A percentile compares a stretch with the other conserved stretches of the same genome.
phyloP scores from a whole-genome alignment of 2,113 vertebrate species.

The Stictonetta naevosa region DNA sequence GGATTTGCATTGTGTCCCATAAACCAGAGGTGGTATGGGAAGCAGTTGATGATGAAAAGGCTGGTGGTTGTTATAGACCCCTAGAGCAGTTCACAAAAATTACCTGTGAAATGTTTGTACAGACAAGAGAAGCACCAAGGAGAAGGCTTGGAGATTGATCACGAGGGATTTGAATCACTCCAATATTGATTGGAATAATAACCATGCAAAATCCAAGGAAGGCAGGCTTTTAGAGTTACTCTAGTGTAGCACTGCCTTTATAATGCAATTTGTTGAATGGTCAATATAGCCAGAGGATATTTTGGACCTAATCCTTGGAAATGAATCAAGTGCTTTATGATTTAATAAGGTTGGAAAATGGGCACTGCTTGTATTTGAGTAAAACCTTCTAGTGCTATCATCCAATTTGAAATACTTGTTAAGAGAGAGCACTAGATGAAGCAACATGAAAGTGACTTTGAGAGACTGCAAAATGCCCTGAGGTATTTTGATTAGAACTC shows the following conservation, averaged over 20 bases:
- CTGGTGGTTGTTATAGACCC: background rate
- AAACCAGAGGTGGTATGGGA: background rate
- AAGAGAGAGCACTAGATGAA: conserved; percentile 45
- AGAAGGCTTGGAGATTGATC: conserved; percentile 11
- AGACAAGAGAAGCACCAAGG: conserved; percentile 11
- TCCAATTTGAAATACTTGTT: conserved; percentile 66
- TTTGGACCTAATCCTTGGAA: conserved; percentile 54
- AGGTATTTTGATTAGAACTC: conserved; percentile 48
- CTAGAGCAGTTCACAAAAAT: background rate
- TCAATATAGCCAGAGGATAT: conserved; percentile 57
- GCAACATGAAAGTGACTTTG: conserved; percentile 29
- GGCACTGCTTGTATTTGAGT: conserved; percentile 11
- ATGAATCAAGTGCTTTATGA: conserved; percentile 56
- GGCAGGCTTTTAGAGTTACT: conserved; percentile 20
- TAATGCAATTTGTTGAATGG: conserved; percentile 65
- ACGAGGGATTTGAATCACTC: conserved; percentile 36
- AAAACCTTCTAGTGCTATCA: conserved; percentile 39
- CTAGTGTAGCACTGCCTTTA: background rate
- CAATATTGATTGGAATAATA: conserved; percentile 33
- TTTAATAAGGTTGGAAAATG: conserved; percentile 64
- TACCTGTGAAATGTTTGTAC: conserved; percentile 12
- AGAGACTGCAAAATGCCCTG: conserved; percentile 25
- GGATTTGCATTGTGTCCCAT: background rate
- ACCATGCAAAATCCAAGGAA: conserved; percentile 24
- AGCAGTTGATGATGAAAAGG: background rate